Evolutionary conservation across 2,888 invertebrate species (phyloP).

Genomic region (Loripinus fragilis): DNA sequence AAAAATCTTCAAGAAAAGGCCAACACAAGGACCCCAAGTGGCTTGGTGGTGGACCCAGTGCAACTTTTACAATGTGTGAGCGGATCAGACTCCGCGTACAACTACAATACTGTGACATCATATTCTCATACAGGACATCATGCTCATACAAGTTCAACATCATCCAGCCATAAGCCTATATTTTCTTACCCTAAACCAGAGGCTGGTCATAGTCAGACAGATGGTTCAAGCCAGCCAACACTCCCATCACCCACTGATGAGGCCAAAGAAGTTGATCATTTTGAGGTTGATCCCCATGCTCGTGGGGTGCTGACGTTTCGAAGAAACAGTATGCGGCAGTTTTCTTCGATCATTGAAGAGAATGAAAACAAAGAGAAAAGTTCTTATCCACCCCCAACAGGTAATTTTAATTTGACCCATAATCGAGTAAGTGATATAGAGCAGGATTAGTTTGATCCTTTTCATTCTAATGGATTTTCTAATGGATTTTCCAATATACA

Average conservation of each 20-base stretch:
- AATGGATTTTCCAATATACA: too few species aligned
- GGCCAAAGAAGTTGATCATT: not conserved
- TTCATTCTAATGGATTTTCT: too few species aligned
- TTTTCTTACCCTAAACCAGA: not conserved
- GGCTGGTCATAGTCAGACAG: not conserved
- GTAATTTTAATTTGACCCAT: too few species aligned
- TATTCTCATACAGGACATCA: not conserved
- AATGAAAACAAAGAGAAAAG: slow-evolving; percentile 5
- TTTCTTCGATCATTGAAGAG: not conserved
- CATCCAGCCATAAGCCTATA: not conserved
- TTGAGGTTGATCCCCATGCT: slow-evolving; percentile 9
- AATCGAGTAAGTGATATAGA: too few species aligned
- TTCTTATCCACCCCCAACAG: not conserved
- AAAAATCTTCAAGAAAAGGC: not conserved
- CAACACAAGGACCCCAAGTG: not conserved
- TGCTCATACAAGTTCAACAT: not conserved
- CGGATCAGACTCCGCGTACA: not conserved
- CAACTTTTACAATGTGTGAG: not conserved
- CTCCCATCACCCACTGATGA: not conserved
- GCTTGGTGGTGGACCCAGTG: not conserved
- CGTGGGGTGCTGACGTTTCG: not conserved
- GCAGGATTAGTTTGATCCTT: too few species aligned
- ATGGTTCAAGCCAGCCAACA: not conserved
- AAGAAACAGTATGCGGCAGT: not conserved
- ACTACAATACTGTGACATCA: not conserved